Percentiles rank a stretch among this genome's conserved stretches.
Conservation (phyloP, 2,888 invertebrate genomes). For the Clostera curtula region DNA sequence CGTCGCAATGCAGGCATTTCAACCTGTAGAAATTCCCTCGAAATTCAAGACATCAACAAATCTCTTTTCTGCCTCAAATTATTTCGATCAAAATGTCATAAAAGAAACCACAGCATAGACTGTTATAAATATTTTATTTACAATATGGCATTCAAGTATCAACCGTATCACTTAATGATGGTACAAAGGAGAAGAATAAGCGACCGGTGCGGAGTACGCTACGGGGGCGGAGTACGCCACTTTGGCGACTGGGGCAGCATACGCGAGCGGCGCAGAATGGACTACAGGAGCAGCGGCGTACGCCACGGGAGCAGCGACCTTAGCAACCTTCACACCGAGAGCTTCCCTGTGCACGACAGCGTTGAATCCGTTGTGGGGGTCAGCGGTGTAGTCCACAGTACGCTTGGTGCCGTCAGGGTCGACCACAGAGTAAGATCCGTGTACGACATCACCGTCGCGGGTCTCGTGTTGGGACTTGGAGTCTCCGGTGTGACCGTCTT, state of each 20-base stretch:
- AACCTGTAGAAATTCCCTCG: too few species aligned
- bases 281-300: constrained; percentile 26
- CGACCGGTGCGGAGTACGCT: constrained; percentile 20
- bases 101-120: constrained; percentile 13
- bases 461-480: constrained; percentile 62
- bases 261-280: constrained; percentile 29
- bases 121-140: constrained; percentile 45
- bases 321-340: constrained; percentile 32
- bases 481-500: constrained; percentile 66
- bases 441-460: constrained; percentile 66
- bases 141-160: constrained; percentile 29
- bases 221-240: constrained; percentile 28
- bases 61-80: too few species aligned
- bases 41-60: too few species aligned
- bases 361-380: constrained; percentile 66
- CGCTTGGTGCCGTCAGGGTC: constrained; percentile 67
- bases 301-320: constrained; percentile 20
- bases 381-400: constrained; percentile 69
- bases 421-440: constrained; percentile 63
- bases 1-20: too few species aligned
- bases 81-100: too few species aligned
- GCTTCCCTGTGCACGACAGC: constrained; percentile 63
- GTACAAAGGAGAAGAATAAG: constrained; percentile 30
- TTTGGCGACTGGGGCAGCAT: constrained; percentile 20
- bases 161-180: constrained; percentile 29